Percentiles rank a stretch among this genome's conserved stretches.
These are phyloP conservation scores for Potamarius usumacintae DNA, from an alignment of 2,113 vertebrate species.

Conservation along the genomic window DNA sequence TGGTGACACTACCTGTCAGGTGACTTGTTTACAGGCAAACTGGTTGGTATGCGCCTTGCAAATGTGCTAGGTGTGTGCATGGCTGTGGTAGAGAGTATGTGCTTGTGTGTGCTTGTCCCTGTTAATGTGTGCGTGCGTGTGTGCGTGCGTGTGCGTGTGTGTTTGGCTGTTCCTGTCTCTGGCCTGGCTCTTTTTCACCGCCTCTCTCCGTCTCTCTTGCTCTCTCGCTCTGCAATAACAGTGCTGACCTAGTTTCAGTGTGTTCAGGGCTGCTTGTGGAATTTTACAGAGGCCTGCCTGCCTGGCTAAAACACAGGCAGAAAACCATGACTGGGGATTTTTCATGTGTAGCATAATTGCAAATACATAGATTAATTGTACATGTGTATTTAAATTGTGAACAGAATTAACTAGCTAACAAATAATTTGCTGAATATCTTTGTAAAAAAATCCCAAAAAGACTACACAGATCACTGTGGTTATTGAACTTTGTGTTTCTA, in stretches of 20 bases:
- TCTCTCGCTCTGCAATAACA: constrained; percentile 83
- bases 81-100: constrained; percentile 44
- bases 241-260: constrained; percentile 84
- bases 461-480: background rate
- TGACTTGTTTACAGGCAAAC: constrained; percentile 51
- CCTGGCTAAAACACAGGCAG: constrained; percentile 73
- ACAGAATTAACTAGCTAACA: background rate
- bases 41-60: constrained; percentile 34
- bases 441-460: background rate
- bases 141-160: constrained; percentile 38
- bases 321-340: constrained; percentile 80
- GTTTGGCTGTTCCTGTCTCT: constrained; percentile 51
- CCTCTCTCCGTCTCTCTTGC: constrained; percentile 67
- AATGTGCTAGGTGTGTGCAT: constrained; percentile 46
- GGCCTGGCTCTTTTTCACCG: constrained; percentile 40
- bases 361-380: constrained; percentile 44
- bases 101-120: constrained; percentile 42
- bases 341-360: constrained; percentile 71
- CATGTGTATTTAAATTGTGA: background rate
- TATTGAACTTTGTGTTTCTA: background rate
- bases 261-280: constrained; percentile 83
- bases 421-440: background rate
- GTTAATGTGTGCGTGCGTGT: constrained; percentile 45
- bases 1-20: constrained; percentile 35
- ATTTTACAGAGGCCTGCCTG: constrained; percentile 84